phyloP scores from a whole-genome alignment of 2,113 vertebrate species.

The Corythoichthys intestinalis region DNA sequence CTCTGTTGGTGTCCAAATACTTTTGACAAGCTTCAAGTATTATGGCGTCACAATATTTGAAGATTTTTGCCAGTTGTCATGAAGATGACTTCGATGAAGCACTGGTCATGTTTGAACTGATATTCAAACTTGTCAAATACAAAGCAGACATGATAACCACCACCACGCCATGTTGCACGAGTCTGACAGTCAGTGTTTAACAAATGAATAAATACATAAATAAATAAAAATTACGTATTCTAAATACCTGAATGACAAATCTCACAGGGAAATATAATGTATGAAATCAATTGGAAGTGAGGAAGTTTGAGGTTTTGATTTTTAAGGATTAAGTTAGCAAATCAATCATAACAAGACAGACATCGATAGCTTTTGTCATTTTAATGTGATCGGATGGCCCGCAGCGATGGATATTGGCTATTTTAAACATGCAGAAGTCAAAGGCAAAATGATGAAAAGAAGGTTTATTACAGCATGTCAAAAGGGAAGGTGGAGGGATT shows the following conservation, averaged over 20 bases:
- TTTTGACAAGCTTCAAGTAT: too few relatives aligned
- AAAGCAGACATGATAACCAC: neutral
- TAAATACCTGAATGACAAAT: neutral
- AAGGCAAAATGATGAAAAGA: conserved; percentile 25
- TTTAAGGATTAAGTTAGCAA: neutral
- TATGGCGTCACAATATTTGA: too few relatives aligned
- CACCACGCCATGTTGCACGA: neutral
- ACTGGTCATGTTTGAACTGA: too few relatives aligned
- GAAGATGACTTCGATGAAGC: too few relatives aligned
- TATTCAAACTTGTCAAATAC: too few relatives aligned
- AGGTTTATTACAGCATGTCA: conserved; percentile 37
- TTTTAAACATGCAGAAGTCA: conserved; percentile 19
- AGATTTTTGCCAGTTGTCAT: too few relatives aligned
- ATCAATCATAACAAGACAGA: neutral
- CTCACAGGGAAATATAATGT: neutral
- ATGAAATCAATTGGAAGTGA: neutral
- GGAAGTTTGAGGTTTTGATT: neutral
- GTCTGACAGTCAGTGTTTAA: neutral
- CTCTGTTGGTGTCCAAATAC: too few relatives aligned
- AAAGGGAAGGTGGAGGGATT: conserved; percentile 5
- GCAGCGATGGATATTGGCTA: conserved; percentile 2
- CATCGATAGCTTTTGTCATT: conserved; percentile 5
- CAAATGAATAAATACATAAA: neutral
- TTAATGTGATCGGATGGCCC: neutral
- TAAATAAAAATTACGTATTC: neutral